Base-by-base conservation (phyloP, 2,113 vertebrate genomes). In the Brienomyrus brachyistius region DNA sequence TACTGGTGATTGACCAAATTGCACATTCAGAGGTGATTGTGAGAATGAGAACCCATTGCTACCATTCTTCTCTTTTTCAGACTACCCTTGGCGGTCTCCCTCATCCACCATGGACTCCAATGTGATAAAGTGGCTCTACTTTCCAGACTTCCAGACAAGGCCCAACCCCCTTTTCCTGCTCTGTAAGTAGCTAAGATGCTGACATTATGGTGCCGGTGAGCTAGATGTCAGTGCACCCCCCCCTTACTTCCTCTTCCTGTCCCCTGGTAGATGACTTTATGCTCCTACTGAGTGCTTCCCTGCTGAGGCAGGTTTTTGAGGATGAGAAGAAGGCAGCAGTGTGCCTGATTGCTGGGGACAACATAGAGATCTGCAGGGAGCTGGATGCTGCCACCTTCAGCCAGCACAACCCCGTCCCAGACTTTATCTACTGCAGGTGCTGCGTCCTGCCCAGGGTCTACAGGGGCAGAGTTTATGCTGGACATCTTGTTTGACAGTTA, bases 361-460 rank as follows among this genome's bases (percentile, higher is more conserved):
- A 99, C 11, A 97, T 98, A 23, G 98, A 99, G 95, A 99, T 99
- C 91, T 99, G 98, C 92, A 96, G 98, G 96, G 98, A 98, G 92
- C 95, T 99, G 82, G 98, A 99, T 0, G 98, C 98, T 0, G 98
- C 98, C 35, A 96, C 97, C 5, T 99, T 99, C 92, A 99, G 98
- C 89, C 97, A 98, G 66, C 97, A 99, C 91, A 99, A 99, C 94
- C 98, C 98, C 0, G 98, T 99, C 9, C 98, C 98, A 0, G 98
- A 99, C 87, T 99, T 99, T 93, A 97, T 99, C 91, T 97, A 99
- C 93, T 99, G 98, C 97, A 97, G 98, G 98, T 99, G 50, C 62
- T 5, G 62, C 62, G 5, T 70, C 9, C 27, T 70, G n/a, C 27
- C 62, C n/a, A 70, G 62, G 4, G 62, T 27, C 62, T 27, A n/a